phyloP scores from a whole-genome alignment of 2,113 vertebrate species.

The Oncorhynchus gorbuscha region DNA sequence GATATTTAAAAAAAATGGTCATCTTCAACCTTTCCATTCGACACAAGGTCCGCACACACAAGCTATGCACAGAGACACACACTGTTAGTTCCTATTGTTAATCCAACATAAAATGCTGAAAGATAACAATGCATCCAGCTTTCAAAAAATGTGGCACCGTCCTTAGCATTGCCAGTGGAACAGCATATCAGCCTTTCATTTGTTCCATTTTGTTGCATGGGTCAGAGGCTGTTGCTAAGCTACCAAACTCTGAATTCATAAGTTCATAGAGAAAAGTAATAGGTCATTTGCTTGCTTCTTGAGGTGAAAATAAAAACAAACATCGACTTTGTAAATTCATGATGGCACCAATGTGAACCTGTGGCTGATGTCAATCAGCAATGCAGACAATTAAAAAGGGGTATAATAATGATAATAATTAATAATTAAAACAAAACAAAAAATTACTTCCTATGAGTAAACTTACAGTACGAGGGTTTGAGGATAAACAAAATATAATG shows the following conservation, averaged over 20 bases:
- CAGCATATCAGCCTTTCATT: slow-evolving; percentile 64
- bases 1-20: too few species aligned
- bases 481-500: too few species aligned
- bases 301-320: slow-evolving; percentile 62
- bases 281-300: slow-evolving; percentile 67
- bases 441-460: not conserved
- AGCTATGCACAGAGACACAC: slow-evolving; percentile 8
- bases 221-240: slow-evolving; percentile 80
- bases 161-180: slow-evolving; percentile 53
- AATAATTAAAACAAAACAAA: not conserved
- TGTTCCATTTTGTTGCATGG: slow-evolving; percentile 66
- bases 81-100: not conserved
- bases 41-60: slow-evolving; percentile 6
- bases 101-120: slow-evolving; percentile 58
- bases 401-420: not conserved
- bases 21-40: too few species aligned
- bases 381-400: too few species aligned
- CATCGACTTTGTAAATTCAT: slow-evolving; percentile 46
- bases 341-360: slow-evolving; percentile 29
- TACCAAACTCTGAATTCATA: slow-evolving; percentile 76
- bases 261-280: slow-evolving; percentile 68
- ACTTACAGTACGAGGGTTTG: too few species aligned
- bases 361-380: not conserved
- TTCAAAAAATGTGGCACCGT: slow-evolving; percentile 30
- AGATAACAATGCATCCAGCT: slow-evolving; percentile 34